Percentiles rank a stretch among this genome's conserved stretches.
Evolutionary conservation across 1,140 invertebrate species (phyloP).

Genomic region (Olivierus martensii): DNA sequence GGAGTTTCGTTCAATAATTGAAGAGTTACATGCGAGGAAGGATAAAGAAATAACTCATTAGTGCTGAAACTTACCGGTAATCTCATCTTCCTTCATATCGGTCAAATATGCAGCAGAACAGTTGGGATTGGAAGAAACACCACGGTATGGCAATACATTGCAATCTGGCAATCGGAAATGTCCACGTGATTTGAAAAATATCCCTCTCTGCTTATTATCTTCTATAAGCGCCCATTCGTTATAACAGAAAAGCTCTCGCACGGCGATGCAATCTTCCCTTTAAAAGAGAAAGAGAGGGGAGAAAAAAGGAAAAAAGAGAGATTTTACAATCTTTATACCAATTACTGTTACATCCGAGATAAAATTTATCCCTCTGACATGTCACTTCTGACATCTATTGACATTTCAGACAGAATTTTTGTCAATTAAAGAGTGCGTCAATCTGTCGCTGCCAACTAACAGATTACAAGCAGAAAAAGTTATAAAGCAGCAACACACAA

Average conservation of each 20-base stretch:
- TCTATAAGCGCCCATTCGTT: constrained; percentile 82
- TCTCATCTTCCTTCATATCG: constrained; percentile 54
- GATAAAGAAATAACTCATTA: no score
- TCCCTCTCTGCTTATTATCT: constrained; percentile 64
- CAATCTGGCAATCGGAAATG: constrained; percentile 80
- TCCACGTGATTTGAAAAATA: constrained; percentile 61
- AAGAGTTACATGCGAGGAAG: no score
- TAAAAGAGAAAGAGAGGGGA: constrained; percentile 37
- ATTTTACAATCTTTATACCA: not conserved
- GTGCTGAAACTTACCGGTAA: constrained; percentile 59
- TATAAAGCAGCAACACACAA: not conserved
- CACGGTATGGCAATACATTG: constrained; percentile 55
- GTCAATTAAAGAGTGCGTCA: not conserved
- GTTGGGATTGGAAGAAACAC: constrained; percentile 28
- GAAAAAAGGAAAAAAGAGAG: constrained; percentile 39
- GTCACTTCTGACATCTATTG: not conserved
- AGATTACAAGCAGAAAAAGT: not conserved
- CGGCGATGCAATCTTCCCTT: constrained; percentile 84
- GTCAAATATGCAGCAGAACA: constrained; percentile 73
- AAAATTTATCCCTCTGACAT: not conserved
- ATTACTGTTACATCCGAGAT: not conserved
- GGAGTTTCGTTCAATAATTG: no score
- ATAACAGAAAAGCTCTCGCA: constrained; percentile 78
- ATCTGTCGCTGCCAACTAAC: not conserved
- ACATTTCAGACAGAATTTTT: not conserved